phyloP scores from a whole-genome alignment of 1,140 invertebrate species.

The Epicauta chinensis region DNA sequence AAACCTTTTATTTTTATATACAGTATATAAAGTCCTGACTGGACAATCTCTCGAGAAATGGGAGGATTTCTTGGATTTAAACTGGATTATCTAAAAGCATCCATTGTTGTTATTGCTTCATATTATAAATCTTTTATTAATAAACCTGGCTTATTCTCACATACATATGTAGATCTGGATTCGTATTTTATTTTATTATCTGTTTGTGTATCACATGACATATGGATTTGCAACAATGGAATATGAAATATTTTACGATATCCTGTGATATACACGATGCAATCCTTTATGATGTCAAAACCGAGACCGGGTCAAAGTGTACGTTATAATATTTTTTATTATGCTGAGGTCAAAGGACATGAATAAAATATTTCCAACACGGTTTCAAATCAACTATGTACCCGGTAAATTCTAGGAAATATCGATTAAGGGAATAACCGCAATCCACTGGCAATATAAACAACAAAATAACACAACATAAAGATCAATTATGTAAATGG shows the following conservation, averaged over 20 bases:
- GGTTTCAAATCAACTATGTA: too few relatives aligned
- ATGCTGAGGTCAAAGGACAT: slow-evolving; percentile 21
- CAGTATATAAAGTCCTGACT: too few relatives aligned
- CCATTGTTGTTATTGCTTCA: background rate
- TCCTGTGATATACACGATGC: slow-evolving; percentile 2
- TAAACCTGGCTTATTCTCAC: background rate
- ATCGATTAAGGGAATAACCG: background rate
- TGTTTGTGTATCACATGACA: slow-evolving; percentile 3
- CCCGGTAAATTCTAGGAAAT: too few relatives aligned
- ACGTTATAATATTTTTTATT: slow-evolving; percentile 23
- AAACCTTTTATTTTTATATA: too few relatives aligned
- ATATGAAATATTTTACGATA: slow-evolving; percentile 23
- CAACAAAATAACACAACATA: background rate
- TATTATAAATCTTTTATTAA: background rate
- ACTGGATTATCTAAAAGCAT: too few relatives aligned
- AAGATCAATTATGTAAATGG: background rate
- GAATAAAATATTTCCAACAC: slow-evolving; percentile 20
- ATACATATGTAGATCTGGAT: background rate
- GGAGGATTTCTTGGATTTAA: too few relatives aligned
- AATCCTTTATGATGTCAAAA: slow-evolving; percentile 18
- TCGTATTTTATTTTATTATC: background rate
- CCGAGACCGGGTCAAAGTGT: slow-evolving; percentile 10
- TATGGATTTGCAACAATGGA: slow-evolving; percentile 18
- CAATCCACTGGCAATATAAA: background rate
- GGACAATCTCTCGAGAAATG: too few relatives aligned